Conservation (phyloP, 2,888 invertebrate species). For the Podotricha telesiphe region DNA sequence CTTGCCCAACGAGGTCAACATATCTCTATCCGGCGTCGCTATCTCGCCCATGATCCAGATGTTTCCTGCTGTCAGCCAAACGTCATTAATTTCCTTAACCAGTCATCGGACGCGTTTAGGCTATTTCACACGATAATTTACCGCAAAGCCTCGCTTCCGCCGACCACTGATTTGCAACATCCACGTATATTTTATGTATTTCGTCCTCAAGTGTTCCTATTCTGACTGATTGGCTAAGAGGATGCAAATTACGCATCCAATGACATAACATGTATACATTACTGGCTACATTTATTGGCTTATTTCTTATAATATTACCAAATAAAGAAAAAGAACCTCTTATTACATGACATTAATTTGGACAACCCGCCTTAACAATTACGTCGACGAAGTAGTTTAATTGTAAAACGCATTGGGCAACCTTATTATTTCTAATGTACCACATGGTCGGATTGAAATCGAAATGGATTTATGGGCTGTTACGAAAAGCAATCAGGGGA, state of each 20-base stretch:
- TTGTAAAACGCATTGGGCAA: constrained; percentile 52
- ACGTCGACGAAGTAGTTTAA: constrained; percentile 55
- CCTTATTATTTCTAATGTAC: constrained; percentile 67
- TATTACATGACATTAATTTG: constrained; percentile 61
- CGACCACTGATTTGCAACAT: constrained; percentile 52
- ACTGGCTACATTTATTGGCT: constrained; percentile 59
- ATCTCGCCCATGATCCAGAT: constrained; percentile 43
- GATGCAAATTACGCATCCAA: constrained; percentile 56
- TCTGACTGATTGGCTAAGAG: constrained; percentile 56
- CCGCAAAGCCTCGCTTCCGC: constrained; percentile 59
- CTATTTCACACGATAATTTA: constrained; percentile 60
- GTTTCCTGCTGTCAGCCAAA: constrained; percentile 44
- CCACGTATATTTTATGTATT: constrained; percentile 41
- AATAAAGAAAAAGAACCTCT: constrained; percentile 58
- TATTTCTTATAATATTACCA: constrained; percentile 53
- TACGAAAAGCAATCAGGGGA: constrained; percentile 79
- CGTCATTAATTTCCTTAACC: constrained; percentile 44
- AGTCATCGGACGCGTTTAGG: constrained; percentile 44
- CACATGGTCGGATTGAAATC: constrained; percentile 60
- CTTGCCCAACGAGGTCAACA: constrained; percentile 38
- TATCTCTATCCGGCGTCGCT: constrained; percentile 42
- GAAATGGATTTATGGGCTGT: constrained; percentile 71
- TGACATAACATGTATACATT: constrained; percentile 48
- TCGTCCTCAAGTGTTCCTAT: constrained; percentile 58
- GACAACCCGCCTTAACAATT: constrained; percentile 47